These are phyloP conservation scores for Pogonomyrmex barbatus DNA, from an alignment of 1,140 invertebrate genomes.

Conservation along the genomic window DNA sequence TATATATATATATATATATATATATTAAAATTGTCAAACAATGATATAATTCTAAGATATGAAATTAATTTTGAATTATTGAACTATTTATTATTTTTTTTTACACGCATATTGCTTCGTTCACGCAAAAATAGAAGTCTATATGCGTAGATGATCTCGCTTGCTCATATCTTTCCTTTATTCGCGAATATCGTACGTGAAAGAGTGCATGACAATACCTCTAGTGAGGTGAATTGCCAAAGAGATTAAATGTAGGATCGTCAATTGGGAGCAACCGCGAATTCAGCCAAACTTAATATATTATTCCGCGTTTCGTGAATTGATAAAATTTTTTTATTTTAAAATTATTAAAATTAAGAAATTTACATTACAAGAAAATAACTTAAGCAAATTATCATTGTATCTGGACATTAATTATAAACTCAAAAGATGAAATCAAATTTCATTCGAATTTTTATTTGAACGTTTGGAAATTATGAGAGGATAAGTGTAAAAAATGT, in stretches of 20 bases:
- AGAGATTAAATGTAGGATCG: constrained; percentile 25
- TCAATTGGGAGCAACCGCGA: constrained; percentile 21
- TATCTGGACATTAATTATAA: background rate
- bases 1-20: background rate
- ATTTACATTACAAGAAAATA: background rate
- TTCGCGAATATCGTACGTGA: constrained; percentile 26
- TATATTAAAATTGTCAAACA: no score
- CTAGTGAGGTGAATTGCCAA: background rate
- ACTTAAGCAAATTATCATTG: background rate
- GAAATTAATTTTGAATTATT: background rate
- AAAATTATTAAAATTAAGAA: background rate
- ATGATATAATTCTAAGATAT: background rate
- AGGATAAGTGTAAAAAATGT: background rate
- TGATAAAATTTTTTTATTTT: background rate
- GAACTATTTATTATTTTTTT: constrained; percentile 9
- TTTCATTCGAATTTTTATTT: background rate
- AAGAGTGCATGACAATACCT: constrained; percentile 32
- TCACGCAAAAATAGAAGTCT: constrained; percentile 4
- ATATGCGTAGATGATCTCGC: constrained; percentile 24
- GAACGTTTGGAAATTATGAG: background rate
- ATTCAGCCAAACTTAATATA: background rate
- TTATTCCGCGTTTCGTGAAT: background rate
- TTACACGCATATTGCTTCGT: background rate
- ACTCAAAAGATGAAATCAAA: background rate
- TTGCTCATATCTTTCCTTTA: constrained; percentile 33